Conservation (phyloP, 2,797 vertebrate species). For the Euthynnus affinis region DNA sequence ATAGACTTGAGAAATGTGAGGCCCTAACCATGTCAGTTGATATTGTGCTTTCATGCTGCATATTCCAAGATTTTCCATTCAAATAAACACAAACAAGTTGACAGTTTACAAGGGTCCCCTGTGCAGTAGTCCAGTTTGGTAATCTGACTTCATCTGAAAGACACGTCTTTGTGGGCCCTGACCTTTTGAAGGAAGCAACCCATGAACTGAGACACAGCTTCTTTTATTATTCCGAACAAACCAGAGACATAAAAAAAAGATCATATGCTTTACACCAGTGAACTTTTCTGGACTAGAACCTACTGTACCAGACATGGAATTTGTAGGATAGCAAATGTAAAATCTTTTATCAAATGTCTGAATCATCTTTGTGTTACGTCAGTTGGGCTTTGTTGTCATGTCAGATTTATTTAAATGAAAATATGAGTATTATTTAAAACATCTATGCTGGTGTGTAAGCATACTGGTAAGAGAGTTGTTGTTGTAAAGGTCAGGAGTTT, state of each 20-base stretch:
- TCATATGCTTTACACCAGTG: neutral
- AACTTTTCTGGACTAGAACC: constrained; percentile 13
- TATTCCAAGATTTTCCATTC: neutral
- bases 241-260: neutral
- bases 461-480: neutral
- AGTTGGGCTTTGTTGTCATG: neutral
- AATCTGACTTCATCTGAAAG: neutral
- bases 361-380: constrained; percentile 11
- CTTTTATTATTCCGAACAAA: neutral
- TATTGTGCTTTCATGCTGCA: neutral
- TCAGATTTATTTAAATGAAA: neutral
- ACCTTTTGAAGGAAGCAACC: neutral
- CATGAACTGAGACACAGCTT: constrained; percentile 8
- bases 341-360: neutral
- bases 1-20: too few species aligned
- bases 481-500: neutral
- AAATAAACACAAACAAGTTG: neutral
- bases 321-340: neutral
- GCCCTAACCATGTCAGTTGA: constrained; percentile 4
- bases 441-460: neutral
- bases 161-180: neutral
- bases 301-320: neutral
- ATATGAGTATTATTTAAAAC: neutral
- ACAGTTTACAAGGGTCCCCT: neutral
- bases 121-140: neutral